Evolutionary conservation across 2,888 invertebrate species (phyloP), one percentile per base, ranked within the genome.

Genomic region (Cryptus armator): DNA sequence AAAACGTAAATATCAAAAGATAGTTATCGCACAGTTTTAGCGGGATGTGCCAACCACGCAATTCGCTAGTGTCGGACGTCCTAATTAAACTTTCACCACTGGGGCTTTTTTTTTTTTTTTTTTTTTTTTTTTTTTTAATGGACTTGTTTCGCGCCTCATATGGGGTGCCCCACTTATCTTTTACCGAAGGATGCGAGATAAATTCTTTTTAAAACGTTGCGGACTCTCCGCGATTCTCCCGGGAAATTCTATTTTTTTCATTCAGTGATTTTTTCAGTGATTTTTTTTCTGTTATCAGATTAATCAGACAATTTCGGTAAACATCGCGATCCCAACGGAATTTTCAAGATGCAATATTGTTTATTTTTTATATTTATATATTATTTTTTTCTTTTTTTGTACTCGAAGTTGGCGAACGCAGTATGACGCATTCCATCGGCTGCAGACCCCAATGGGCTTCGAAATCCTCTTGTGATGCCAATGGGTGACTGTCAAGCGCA

Each of bases 61-160:
- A 51, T 51, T 51, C 29, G 70, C 70, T 70, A 32, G 32, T n/a
- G n/a, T 51, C 51, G 51, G 32, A 70, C 44, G 70, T 70, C 51
- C 48, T 51, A 32, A 51, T 70, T 37, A 51, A 16, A 29, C n/a
- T 70, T 51, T 70, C 51, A 48, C 70, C 16, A 70, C 70, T 4
- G 51, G 16, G 51, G 48, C 32, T 70, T 70, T 32, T n/a, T 19
- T 37, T 37, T 37, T 37, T 37, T 9, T 37, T 37, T 37, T 37
- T 37, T 37, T 37, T 37, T 37, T 37, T 37, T 37, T 37, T 37
- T 37, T 24, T 24, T 56, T 56, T 51, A 53, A 12, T 51, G 14
- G n/a, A 51, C 51, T 37, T 32, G 48, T 70, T 32, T 37, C 29
- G 70, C 32, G 16, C 16, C 32, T 14, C 29, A 48, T 24, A 56